These are phyloP conservation scores for Hyperopisus bebe DNA, from an alignment of 2,113 vertebrate genomes.

Conservation along the genomic window DNA sequence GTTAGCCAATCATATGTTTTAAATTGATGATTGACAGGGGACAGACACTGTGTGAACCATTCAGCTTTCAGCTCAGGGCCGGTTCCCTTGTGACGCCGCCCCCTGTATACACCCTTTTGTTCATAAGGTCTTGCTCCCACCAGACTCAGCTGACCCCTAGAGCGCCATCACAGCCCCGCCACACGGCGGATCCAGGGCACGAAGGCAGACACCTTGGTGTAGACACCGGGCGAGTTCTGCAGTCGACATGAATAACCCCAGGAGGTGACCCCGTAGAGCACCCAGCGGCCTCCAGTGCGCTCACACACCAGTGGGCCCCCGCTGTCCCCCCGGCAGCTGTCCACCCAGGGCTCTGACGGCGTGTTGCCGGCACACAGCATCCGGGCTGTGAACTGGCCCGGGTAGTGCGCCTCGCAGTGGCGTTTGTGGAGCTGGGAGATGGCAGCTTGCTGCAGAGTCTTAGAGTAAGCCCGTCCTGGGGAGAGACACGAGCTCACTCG, in stretches of 20 bases:
- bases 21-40: neutral
- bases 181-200: conserved; percentile 84
- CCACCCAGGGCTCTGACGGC: conserved; percentile 65
- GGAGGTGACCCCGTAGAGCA: conserved; percentile 88
- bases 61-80: neutral
- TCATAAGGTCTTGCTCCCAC: conserved; percentile 4
- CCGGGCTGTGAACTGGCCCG: conserved; percentile 77
- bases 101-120: neutral
- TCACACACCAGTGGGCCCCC: conserved; percentile 90
- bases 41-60: neutral
- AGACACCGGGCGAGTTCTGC: conserved; percentile 88
- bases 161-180: conserved; percentile 57
- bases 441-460: conserved; percentile 87
- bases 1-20: neutral
- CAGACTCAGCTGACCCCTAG: neutral
- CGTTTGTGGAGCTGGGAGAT: conserved; percentile 79
- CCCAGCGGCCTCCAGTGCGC: conserved; percentile 75
- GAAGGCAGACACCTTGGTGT: conserved; percentile 90
- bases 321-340: conserved; percentile 95
- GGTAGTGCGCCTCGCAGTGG: conserved; percentile 79
- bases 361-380: conserved; percentile 91
- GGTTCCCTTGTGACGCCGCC: neutral
- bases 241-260: conserved; percentile 90
- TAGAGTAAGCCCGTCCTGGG: conserved; percentile 84
- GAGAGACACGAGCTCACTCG: neutral